Evolutionary conservation across 2,888 invertebrate species (phyloP), one percentile per base, ranked within the genome.

Genomic region (Cantharis rustica): DNA sequence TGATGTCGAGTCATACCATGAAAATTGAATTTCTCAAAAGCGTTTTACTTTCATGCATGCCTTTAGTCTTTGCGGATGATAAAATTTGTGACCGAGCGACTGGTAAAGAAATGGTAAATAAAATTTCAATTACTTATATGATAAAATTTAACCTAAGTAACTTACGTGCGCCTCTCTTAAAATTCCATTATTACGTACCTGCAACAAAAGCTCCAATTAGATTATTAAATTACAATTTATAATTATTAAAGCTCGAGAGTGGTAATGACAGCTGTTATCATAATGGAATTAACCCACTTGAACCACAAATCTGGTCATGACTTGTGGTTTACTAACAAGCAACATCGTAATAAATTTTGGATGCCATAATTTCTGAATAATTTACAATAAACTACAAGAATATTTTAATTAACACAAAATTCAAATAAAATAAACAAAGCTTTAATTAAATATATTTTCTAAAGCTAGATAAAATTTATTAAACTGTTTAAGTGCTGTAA

Each of bases 1-100:
- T 82, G 82, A 82, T 80, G 82, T 81, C 79, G 79, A 81, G 81
- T 80, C 79, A 79, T 75, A 79, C 78, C 77, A 80, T 71, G 81
- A 81, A 82, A 81, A 82, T 82, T 82, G 81, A 82, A 81, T 82
- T 81, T 81, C 79, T 72, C 71, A 61, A 76, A 78, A 78, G 78
- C 78, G 73, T 73, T 78, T 78, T 75, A 78, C 73, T 68, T 71
- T 66, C 61, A 73, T 75, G 71, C 75, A 73, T 75, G 64, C 73
- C 78, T 75, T 78, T 73, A 75, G 73, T 75, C 68, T 61, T 71
- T 27, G 71, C 72, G 73, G 66, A 73, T 75, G 73, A 78, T 78
- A 73, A 75, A 78, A 75, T 78, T 78, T 72, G 69, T 17, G 62
- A 31, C 61, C 71, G n/a, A 63, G 68, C 72, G 47, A 74, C 15